These are phyloP conservation scores for Mormoops blainvillei DNA, from an alignment of 2,113 vertebrate species.

Conservation along the genomic window DNA sequence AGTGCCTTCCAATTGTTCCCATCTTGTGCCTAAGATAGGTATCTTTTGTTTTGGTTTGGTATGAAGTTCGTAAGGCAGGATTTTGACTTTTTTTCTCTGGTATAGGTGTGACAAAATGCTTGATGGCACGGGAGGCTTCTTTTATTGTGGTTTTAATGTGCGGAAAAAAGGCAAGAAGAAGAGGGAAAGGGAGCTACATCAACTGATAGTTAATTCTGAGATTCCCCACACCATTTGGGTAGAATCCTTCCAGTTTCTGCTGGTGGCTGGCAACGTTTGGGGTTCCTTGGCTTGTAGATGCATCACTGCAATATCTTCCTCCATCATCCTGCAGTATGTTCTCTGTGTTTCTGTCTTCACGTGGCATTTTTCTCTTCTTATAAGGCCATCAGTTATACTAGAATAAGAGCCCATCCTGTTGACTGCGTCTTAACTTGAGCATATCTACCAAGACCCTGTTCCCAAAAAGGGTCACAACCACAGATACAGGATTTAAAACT, in stretches of 20 bases:
- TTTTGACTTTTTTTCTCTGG: background rate
- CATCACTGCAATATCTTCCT: background rate
- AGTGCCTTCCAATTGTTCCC: background rate
- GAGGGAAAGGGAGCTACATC: background rate
- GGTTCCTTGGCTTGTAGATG: background rate
- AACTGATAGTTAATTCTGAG: background rate
- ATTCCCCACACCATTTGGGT: background rate
- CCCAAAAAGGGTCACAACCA: background rate
- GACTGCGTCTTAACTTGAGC: background rate
- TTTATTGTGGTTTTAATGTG: too few species aligned
- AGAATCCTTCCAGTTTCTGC: background rate
- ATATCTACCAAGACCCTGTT: background rate
- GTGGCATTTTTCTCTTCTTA: background rate
- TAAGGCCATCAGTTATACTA: background rate
- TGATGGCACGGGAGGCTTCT: too few species aligned
- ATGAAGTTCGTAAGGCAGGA: background rate
- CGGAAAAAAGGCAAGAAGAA: background rate
- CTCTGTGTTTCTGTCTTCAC: background rate
- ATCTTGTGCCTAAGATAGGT: background rate
- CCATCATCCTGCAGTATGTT: background rate
- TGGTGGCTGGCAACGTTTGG: background rate
- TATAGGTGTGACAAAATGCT: background rate
- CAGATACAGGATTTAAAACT: background rate
- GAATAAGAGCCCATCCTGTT: background rate
- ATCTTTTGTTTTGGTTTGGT: background rate